Evolutionary conservation across 2,888 invertebrate species (phyloP), one percentile per base, ranked within the genome.

Genomic region (Rhamphomyia laevipes): DNA sequence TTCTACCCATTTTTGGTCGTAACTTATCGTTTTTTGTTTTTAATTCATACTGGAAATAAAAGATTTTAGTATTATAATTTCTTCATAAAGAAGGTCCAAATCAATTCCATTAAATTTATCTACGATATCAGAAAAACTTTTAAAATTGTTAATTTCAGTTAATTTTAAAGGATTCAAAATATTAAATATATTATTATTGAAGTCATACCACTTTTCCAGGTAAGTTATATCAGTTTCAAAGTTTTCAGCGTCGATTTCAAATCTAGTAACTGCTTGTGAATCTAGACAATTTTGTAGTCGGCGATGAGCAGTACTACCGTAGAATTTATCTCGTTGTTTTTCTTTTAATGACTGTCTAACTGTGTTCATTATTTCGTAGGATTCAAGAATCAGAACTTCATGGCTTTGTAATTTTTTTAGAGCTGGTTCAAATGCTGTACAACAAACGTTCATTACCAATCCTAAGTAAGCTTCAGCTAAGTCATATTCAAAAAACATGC

Each of bases 401-500:
- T 51, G 15, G 11, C 46, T 30, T 40, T 54, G 47, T 15, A 52
- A 16, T 48, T 52, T 50, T 31, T 47, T 47, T 37, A 52, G 45
- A 21, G 23, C 13, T 6, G 21, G 38, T 49, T 27, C 10, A 43
- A 51, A 45, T 13, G 27, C 15, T 17, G 41, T 15, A 18, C 45
- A 21, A 21, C 21, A 43, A 44, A 43, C 41, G 40, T 48, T 45
- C 38, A 40, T 40, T 6, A 48, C 31, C 23, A 52, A 52, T 9
- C 50, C 45, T n/a, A 47, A 48, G 41, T 50, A 52, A 27, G 50
- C 50, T 45, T 52, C 48, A 3, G 48, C 43, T 31, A 18, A 47
- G 11, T 52, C 46, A 38, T 40, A 18, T 17, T 47, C 42, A 18
- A 52, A 52, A 44, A 52, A 52, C 41, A 46, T 15, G 11, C 31